A percentile compares a stretch with the other conserved stretches of the same genome.
Conservation (phyloP, 2,113 vertebrate genomes). For the human (Homo sapiens) region GRCh38 chr2:100983001-100983500, state of each 20-base stretch:
- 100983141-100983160: neutral
- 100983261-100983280: neutral
- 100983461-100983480: neutral
- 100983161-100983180: neutral
- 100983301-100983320: no score
- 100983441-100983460: neutral
- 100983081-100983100: neutral
- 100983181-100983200: neutral
- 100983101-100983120: neutral
- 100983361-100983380: neutral
- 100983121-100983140: neutral
- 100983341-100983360: neutral
- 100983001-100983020: neutral
- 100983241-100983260: neutral
- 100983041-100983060: neutral
- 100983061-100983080: neutral
- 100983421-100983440: neutral
- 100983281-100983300: fast-evolving
- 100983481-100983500: neutral
- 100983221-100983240: fast-evolving
- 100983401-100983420: neutral
- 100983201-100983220: fast-evolving
- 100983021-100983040: neutral
- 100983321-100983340: fast-evolving
- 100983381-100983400: neutral